Conservation (phyloP, 2,113 vertebrate species). For the Protobothrops flavoviridis region DNA sequence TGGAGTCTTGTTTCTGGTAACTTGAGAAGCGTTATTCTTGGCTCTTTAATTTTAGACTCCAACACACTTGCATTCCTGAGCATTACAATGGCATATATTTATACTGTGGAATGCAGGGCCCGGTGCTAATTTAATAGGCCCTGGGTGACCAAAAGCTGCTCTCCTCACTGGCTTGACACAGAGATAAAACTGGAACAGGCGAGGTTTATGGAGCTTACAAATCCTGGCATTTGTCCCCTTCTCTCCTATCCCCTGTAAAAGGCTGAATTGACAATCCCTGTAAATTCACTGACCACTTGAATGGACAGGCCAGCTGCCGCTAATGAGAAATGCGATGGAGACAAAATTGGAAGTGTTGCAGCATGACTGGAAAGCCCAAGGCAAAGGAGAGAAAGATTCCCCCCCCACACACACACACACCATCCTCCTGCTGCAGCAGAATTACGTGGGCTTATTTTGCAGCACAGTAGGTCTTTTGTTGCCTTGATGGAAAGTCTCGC, state of each 20-base stretch:
- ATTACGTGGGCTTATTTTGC: background rate
- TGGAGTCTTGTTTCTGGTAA: conserved; percentile 73
- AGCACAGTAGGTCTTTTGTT: background rate
- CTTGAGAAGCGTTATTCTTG: conserved; percentile 58
- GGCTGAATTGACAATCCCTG: background rate
- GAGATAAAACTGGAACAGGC: conserved; percentile 27
- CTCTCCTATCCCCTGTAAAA: background rate
- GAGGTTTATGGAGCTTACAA: conserved; percentile 22
- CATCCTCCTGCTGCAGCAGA: background rate
- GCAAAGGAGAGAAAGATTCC: background rate
- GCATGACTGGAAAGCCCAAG: background rate
- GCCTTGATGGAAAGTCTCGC: background rate
- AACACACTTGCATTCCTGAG: conserved; percentile 67
- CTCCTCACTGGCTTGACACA: background rate
- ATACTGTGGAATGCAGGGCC: conserved; percentile 66
- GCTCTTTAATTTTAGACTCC: conserved; percentile 71
- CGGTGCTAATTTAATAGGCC: conserved; percentile 47
- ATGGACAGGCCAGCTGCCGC: background rate
- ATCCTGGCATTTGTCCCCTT: accelerated
- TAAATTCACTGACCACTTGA: background rate
- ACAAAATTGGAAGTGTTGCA: conserved; percentile 9
- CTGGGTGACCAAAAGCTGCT: conserved; percentile 36
- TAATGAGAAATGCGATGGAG: conserved; percentile 23
- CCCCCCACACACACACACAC: background rate
- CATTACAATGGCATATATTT: conserved; percentile 71